Conservation (phyloP, 2,113 vertebrate species). For the Pionites leucogaster region DNA sequence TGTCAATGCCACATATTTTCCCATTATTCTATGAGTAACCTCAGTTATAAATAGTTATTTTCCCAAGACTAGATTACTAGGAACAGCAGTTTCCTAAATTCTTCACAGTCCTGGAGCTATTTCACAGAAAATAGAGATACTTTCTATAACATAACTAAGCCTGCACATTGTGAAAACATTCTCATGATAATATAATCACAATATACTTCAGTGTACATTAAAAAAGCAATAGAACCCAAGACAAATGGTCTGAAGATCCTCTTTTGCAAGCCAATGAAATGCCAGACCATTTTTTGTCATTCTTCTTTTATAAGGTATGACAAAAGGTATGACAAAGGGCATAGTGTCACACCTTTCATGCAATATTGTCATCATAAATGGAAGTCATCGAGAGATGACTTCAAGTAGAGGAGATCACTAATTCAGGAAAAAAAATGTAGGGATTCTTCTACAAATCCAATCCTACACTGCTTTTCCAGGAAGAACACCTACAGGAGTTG, state of each 20-base stretch:
- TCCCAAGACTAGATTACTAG: not conserved
- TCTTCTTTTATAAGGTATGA: not conserved
- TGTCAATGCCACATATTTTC: not conserved
- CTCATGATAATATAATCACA: not conserved
- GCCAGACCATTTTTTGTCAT: not conserved
- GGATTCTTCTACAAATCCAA: not conserved
- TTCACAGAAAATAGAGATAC: not conserved
- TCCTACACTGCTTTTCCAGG: not conserved
- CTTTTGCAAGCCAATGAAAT: not conserved
- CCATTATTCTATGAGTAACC: not conserved
- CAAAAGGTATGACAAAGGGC: not conserved
- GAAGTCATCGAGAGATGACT: not conserved
- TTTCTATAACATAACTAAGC: not conserved
- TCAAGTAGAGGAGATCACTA: not conserved
- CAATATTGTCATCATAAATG: not conserved
- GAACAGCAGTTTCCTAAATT: not conserved
- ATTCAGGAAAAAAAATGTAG: not conserved
- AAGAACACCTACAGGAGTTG: not conserved
- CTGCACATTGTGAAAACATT: not conserved
- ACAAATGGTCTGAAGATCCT: not conserved
- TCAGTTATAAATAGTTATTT: not conserved
- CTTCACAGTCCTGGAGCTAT: not conserved
- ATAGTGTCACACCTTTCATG: not conserved
- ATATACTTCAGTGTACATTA: not conserved
- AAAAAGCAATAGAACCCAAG: not conserved